These are phyloP conservation scores for Hirtodrosophila duncani DNA, from an alignment of 2,888 invertebrate species.

Conservation along the genomic window DNA sequence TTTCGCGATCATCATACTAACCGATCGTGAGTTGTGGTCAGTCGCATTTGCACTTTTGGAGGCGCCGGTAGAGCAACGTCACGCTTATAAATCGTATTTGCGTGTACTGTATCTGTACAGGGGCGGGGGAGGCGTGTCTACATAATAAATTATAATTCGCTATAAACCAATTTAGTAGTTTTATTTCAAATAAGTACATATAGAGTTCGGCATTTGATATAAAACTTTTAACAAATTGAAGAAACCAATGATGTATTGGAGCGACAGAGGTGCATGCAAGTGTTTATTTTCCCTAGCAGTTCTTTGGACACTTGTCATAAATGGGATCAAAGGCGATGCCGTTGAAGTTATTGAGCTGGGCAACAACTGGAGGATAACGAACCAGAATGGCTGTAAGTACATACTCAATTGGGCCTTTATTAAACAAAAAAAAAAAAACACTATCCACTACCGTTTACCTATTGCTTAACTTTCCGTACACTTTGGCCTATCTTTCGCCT, in stretches of 20 bases:
- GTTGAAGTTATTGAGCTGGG: slow-evolving; percentile 59
- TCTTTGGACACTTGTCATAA: slow-evolving; percentile 12
- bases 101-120: not conserved
- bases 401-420: no score
- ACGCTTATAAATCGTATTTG: slow-evolving; percentile 1
- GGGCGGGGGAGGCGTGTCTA: slow-evolving; percentile 11
- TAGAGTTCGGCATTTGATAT: no score
- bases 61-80: slow-evolving; percentile 14
- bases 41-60: slow-evolving; percentile 17
- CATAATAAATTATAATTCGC: slow-evolving; percentile 6
- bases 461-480: no score
- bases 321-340: slow-evolving; percentile 42
- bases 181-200: no score
- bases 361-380: slow-evolving; percentile 58
- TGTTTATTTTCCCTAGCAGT: slow-evolving; percentile 9
- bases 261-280: not conserved
- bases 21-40: slow-evolving; percentile 16
- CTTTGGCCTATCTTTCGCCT: no score
- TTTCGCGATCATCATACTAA: slow-evolving; percentile 18
- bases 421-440: no score
- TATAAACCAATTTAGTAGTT: not conserved
- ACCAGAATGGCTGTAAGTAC: slow-evolving; percentile 70
- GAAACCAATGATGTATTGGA: no score
- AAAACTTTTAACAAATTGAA: no score
- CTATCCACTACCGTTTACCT: no score